Evolutionary conservation across 1,140 invertebrate species (phyloP), one percentile per base, ranked within the genome.

Genomic region (Cylas formicarius): DNA sequence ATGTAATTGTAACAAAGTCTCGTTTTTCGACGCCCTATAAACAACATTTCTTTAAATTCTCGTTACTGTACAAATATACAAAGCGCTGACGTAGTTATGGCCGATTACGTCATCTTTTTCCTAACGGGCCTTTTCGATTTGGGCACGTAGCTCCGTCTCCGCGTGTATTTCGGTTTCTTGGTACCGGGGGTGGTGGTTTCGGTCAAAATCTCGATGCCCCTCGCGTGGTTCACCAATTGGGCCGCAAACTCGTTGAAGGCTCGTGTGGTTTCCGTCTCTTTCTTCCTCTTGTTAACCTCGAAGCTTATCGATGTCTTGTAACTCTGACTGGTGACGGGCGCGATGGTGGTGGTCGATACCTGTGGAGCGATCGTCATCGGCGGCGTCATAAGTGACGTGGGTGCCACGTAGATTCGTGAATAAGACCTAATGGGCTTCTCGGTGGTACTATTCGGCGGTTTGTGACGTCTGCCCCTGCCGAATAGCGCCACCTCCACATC

Each of bases 241-340:
- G 57, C 18, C 2, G 61, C 59, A 14, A 61, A 19, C 39, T 58
- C 50, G 24, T 29, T 14, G 16, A 27, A 9, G 4, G 18, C 14
- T 7, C 9, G 18, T 21, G 8, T n/a, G 18, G 2, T 39, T 34
- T 8, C 14, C 22, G 23, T 26, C 32, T 29, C 9, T 41, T 2
- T 23, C 20, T 57, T 58, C 23, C 41, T 54, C 22, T 57, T 62
- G 34, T 60, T 58, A 7, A 68, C 56, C 50, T 68, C 56, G 34
- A 63, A 53, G 51, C 63, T 68, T 2, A 67, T 63, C 0, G 64
- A 68, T 13, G 67, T 68, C 16, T 53, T 57, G 26, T 53, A 62
- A 48, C 63, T 67, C 53, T 66, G 62, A 43, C 60, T 62, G 10
- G 67, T 68, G 7, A 49, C 40, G 22, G 55, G 38, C n/a, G 44